Percentiles rank a stretch among this genome's conserved stretches.
These are phyloP conservation scores for Zosterops pallidus DNA, from an alignment of 2,113 vertebrate genomes.

Conservation along the genomic window DNA sequence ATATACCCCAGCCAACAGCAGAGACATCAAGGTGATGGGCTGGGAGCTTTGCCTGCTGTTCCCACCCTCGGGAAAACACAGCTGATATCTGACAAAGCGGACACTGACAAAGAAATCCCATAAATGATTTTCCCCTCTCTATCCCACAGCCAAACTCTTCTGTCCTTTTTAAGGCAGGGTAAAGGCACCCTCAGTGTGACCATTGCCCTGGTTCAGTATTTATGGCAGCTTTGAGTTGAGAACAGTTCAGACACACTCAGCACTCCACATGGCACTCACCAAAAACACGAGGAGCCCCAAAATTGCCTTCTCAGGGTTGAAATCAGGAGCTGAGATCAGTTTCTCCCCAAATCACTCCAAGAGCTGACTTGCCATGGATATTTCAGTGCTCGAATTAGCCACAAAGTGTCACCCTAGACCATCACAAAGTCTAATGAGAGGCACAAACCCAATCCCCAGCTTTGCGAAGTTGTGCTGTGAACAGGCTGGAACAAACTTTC, in stretches of 20 bases:
- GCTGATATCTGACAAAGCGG: neutral
- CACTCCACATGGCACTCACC: fast-evolving
- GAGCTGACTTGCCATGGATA: neutral
- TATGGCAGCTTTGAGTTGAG: neutral
- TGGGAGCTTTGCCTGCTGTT: neutral
- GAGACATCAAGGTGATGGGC: neutral
- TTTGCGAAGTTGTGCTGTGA: neutral
- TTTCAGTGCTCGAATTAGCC: conserved; percentile 60
- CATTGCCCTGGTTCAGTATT: neutral
- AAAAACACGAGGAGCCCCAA: neutral
- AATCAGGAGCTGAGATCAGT: neutral
- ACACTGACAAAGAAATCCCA: neutral
- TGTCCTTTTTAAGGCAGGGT: neutral
- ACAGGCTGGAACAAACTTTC: neutral
- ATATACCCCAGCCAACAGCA: neutral
- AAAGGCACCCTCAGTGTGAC: too few relatives aligned
- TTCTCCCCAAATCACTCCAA: neutral
- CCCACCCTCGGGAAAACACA: neutral
- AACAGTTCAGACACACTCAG: neutral
- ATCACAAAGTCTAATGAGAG: neutral
- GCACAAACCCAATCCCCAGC: neutral
- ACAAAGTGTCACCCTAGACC: conserved; percentile 73
- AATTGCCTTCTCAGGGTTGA: too few relatives aligned
- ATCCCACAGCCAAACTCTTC: neutral
- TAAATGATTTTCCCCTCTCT: neutral